phyloP scores from a whole-genome alignment of 2,888 invertebrate species.

The Icerya purchasi region DNA sequence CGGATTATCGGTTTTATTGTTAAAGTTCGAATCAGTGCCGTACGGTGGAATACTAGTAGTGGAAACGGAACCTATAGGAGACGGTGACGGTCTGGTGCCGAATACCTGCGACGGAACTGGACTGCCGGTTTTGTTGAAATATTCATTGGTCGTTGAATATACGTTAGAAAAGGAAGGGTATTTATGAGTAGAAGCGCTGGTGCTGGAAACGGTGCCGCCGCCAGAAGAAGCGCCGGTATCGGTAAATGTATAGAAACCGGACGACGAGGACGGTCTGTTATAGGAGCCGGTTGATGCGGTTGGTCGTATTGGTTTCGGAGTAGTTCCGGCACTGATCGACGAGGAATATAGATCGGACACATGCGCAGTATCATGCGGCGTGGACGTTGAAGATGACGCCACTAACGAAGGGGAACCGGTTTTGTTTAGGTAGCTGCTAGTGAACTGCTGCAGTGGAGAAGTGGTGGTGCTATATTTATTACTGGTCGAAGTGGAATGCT shows the following conservation, averaged over 20 bases:
- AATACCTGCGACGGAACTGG: background rate
- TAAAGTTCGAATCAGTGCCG: background rate
- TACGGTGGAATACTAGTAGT: background rate
- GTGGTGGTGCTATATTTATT: constrained; percentile 10
- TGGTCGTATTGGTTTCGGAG: background rate
- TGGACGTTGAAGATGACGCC: constrained; percentile 6
- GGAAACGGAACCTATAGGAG: background rate
- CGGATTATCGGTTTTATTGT: background rate
- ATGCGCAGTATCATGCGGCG: constrained; percentile 8
- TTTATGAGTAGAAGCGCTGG: background rate
- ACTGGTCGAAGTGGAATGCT: background rate
- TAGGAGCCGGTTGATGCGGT: background rate
- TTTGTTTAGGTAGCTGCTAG: background rate
- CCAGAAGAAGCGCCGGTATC: no score
- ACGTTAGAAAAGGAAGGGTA: no score
- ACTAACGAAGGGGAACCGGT: constrained; percentile 10
- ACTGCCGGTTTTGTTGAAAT: background rate
- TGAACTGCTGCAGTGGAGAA: background rate
- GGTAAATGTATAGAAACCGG: no score
- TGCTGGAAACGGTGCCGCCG: no score
- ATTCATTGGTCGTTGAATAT: background rate
- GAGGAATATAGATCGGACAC: constrained; percentile 10
- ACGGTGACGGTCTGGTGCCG: background rate
- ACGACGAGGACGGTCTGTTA: background rate
- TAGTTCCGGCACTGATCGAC: no score